Percentiles rank a stretch among this genome's conserved stretches.
phyloP scores from a whole-genome alignment of 2,113 vertebrate species.

The Phylloscopus trochilus region DNA sequence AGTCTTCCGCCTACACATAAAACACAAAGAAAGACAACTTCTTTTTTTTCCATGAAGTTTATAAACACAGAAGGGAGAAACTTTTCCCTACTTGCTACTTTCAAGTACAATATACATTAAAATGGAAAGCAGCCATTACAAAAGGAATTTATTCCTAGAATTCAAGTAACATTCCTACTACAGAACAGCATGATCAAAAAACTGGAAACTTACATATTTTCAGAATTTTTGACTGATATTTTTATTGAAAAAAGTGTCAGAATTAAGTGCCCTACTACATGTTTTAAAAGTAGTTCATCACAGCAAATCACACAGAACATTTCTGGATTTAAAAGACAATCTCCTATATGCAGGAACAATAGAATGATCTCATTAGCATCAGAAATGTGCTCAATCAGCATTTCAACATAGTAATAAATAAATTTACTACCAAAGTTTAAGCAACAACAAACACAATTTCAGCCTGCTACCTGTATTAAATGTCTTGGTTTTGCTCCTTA shows the following conservation, averaged over 20 bases:
- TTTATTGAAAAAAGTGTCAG: background rate
- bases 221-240: background rate
- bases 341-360: background rate
- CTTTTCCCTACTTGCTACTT: background rate
- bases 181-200: background rate
- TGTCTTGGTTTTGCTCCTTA: background rate
- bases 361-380: background rate
- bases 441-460: background rate
- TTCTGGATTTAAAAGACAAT: background rate
- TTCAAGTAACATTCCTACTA: background rate
- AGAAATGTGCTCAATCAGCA: background rate
- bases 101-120: background rate
- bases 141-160: background rate
- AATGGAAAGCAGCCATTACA: background rate
- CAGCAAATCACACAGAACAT: background rate
- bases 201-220: background rate
- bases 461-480: background rate
- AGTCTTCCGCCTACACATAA: slow-evolving; percentile 53
- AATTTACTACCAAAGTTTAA: background rate
- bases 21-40: background rate
- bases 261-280: background rate
- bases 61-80: background rate
- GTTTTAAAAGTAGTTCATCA: background rate
- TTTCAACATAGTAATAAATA: background rate
- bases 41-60: background rate